Base-by-base conservation (phyloP, 2,888 invertebrate genomes). In the Ligdia adustata region DNA sequence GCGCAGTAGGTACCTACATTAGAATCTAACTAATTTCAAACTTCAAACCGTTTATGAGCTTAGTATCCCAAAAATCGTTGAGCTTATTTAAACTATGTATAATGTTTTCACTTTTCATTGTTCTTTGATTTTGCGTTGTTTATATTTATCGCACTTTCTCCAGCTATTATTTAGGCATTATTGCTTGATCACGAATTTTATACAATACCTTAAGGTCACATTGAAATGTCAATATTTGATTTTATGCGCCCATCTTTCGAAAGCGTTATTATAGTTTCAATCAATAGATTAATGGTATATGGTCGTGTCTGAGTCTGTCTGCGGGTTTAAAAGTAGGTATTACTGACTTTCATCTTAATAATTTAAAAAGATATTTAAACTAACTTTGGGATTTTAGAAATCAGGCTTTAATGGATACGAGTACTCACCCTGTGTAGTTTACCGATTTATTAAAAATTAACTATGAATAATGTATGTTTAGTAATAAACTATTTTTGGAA, bases 61-160 rank as follows among this genome's bases (percentile, higher is more conserved):
- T n/a, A n/a, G n/a, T n/a, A n/a, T n/a, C n/a, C n/a, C n/a, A n/a
- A n/a, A n/a, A n/a, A n/a, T n/a, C n/a, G n/a, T n/a, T n/a, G n/a
- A n/a, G n/a, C n/a, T n/a, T 26, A 29, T 45, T 41, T 53, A 33
- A 50, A 52, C 35, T 32, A 27, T 20, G n/a, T 14, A 27, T 33
- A 41, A 45, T 35, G 37, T 42, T 42, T 43, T 16, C 34, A 24
- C 16, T 42, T 42, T 43, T 16, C 34, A 29, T 24, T 39, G 39
- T 47, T 42, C 27, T 28, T 42, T 48, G 16, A 24, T 24, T 14
- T 20, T 6, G 12, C 7, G n/a, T n/a, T 29, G 28, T 26, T 4
- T 22, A 9, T 18, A 13, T 6, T 0, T 22, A 20, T 5, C 2
- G 14, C 27, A 16, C 37, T 47, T 47, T 52, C 38, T 41, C 29